These are phyloP conservation scores for Delichon dasypus DNA, from an alignment of 2,797 vertebrate genomes.

Conservation along the genomic window DNA sequence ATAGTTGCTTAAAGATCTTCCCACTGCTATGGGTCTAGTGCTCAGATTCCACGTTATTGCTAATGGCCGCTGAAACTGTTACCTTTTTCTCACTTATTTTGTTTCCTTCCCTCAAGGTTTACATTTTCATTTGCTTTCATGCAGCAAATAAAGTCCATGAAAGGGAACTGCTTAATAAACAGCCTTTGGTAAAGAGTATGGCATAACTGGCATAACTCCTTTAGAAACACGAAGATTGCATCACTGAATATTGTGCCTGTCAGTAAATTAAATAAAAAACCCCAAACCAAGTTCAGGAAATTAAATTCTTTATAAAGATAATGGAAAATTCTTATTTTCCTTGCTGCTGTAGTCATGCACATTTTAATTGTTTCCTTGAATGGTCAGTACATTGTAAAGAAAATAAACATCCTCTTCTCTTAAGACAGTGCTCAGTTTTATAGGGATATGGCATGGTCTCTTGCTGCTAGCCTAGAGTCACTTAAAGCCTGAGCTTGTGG, in stretches of 20 bases:
- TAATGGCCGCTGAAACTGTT: not conserved
- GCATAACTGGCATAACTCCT: not conserved
- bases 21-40: not conserved
- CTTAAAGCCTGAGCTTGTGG: not conserved
- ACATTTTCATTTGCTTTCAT: not conserved
- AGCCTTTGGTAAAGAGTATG: not conserved
- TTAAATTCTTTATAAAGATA: not conserved
- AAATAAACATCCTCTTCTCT: not conserved
- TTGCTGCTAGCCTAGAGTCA: not conserved
- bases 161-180: not conserved
- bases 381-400: not conserved
- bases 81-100: not conserved
- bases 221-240: not conserved
- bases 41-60: not conserved
- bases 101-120: not conserved
- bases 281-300: conserved; percentile 12
- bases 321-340: not conserved
- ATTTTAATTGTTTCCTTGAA: not conserved
- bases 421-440: not conserved
- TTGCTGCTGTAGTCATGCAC: not conserved
- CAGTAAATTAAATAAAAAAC: not conserved
- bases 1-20: not conserved
- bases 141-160: not conserved
- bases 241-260: not conserved
- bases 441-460: fast-evolving